Evolutionary conservation across 2,888 invertebrate species (phyloP), one percentile per base, ranked within the genome.

Genomic region (Lasius platythorax): DNA sequence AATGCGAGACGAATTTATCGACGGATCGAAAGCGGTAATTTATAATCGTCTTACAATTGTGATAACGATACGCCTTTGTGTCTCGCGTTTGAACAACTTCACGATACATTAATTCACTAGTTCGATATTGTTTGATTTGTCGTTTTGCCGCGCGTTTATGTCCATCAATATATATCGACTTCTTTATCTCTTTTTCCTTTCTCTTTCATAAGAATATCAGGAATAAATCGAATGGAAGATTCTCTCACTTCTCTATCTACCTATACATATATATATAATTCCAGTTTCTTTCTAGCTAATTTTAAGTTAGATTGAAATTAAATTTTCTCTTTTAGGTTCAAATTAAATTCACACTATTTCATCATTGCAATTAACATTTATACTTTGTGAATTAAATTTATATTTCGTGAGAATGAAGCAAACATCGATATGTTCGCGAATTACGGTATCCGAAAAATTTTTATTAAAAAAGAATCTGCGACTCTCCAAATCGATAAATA

Each of bases 121-220:
- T 92, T 93, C 91, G 93, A 94, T 95, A 94, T 94, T 94, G 94
- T 94, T 95, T 94, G 94, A 95, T 95, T 94, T 93, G 93, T 94
- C 94, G 94, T 87, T 86, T 68, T 70, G 87, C 87, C 89, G 89
- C 89, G n/a, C 53, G n/a, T 53, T 53, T 53, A 53, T n/a, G 53
- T 53, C 89, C 87, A 87, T 85, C 84, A 74, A 53, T 53, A 68
- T 90, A 88, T 86, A 82, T 87, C 86, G 87, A 82, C 84, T 82
- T 75, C 81, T 79, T 83, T 15, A 3, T 30, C 72, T 40, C 81
- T 67, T 56, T 50, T 23, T 61, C 67, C 2, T 50, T 33, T 76
- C 56, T 72, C 53, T 64, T 68, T 68, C 50, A 63, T 33, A n/a
- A 33, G 18, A 64, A 18, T 37, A 18, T 33, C 37, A 33, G 3